A percentile compares a stretch with the other conserved stretches of the same genome.
Evolutionary conservation across 1,140 invertebrate species (phyloP).

Genomic region (Drosophila persimilis): DNA sequence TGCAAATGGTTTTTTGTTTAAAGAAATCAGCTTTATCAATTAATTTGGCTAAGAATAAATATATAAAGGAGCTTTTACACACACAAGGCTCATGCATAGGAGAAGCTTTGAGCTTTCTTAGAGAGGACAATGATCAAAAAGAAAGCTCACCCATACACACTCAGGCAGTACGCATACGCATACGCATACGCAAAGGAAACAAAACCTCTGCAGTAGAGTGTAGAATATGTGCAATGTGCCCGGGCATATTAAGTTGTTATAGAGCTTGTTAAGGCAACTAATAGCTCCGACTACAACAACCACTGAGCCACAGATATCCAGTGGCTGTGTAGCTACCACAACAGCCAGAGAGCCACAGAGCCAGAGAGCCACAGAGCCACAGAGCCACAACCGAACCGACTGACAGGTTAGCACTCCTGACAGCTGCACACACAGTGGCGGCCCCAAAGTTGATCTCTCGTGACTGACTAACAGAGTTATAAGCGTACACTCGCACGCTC

Average conservation of each 20-base stretch:
- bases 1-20: not conserved
- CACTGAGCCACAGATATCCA: no score
- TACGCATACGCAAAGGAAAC: not conserved
- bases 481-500: conserved; percentile 11
- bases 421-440: conserved; percentile 61
- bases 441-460: conserved; percentile 24
- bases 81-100: no score
- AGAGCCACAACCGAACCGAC: not conserved
- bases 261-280: conserved; percentile 61
- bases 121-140: no score
- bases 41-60: no score
- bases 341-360: not conserved
- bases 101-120: not conserved
- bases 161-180: no score
- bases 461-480: conserved; percentile 38
- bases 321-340: conserved; percentile 6
- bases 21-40: not conserved
- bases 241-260: conserved; percentile 67
- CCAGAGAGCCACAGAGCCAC: not conserved
- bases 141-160: no score
- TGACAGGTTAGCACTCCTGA: conserved; percentile 72
- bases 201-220: conserved; percentile 16
- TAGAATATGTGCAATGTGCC: conserved; percentile 48
- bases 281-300: conserved; percentile 45
- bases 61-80: no score